Evolutionary conservation across 2,888 invertebrate genomes (phyloP).

Genomic region (Clostera curtula): DNA sequence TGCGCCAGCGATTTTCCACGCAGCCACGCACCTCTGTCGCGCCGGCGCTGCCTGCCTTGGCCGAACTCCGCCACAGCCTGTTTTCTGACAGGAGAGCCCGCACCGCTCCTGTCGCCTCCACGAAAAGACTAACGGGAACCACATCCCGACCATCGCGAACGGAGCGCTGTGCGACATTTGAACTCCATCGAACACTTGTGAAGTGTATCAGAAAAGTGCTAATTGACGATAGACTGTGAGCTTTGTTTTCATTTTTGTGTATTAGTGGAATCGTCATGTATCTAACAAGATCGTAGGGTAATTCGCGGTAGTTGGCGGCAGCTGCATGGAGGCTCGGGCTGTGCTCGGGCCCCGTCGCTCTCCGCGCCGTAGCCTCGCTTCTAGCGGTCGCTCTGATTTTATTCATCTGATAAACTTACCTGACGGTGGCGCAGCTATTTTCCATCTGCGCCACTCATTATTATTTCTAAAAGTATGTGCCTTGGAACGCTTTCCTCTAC

Average conservation of each 20-base stretch:
- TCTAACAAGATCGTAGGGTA: conserved; percentile 25
- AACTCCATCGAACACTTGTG: conserved; percentile 35
- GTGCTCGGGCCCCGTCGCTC: conserved; percentile 49
- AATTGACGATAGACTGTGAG: no score
- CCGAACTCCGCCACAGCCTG: conserved; percentile 32
- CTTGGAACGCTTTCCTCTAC: conserved; percentile 72
- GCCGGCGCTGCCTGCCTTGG: conserved; percentile 49
- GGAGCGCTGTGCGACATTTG: conserved; percentile 47
- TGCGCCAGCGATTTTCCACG: conserved; percentile 50
- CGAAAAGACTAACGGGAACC: conserved; percentile 60
- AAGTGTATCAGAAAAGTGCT: no score
- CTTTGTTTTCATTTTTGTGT: conserved; percentile 53
- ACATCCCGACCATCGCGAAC: conserved; percentile 51
- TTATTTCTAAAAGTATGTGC: conserved; percentile 74
- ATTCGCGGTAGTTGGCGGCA: conserved; percentile 12
- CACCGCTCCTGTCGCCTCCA: conserved; percentile 50
- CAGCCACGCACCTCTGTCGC: conserved; percentile 54
- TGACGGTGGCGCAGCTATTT: conserved; percentile 44
- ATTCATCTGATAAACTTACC: conserved; percentile 45
- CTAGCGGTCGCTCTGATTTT: conserved; percentile 59
- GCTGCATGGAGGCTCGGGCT: conserved; percentile 11
- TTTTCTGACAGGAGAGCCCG: conserved; percentile 51
- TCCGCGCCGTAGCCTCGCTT: conserved; percentile 62
- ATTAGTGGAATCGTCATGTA: conserved; percentile 26
- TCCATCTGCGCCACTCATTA: conserved; percentile 52